A percentile compares a stretch with the other conserved stretches of the same genome.
Evolutionary conservation across 2,113 vertebrate genomes (phyloP).

Genomic region (Cercopithecus mona): DNA sequence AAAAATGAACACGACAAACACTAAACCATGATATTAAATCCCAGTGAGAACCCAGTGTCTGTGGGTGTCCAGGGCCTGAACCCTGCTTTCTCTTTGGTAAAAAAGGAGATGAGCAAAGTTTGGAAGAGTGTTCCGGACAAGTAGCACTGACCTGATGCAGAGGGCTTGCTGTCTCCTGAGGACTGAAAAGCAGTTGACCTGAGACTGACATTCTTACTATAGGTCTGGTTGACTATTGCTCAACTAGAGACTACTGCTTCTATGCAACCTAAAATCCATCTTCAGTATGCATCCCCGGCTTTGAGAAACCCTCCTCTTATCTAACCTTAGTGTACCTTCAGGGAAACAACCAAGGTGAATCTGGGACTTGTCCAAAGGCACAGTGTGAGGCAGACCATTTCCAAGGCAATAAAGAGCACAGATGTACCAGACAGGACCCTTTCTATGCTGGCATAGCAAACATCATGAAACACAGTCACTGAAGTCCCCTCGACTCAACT

Average conservation of each 20-base stretch:
- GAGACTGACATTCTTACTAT: background rate
- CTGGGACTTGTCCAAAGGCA: background rate
- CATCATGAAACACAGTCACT: background rate
- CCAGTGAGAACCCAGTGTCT: background rate
- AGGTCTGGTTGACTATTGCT: background rate
- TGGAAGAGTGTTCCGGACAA: background rate
- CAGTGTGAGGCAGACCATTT: background rate
- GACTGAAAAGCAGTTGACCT: background rate
- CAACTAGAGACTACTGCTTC: too few species aligned
- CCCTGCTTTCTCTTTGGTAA: background rate
- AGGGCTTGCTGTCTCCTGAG: background rate
- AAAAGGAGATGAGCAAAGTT: background rate
- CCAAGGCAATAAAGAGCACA: background rate
- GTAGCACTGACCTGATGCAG: background rate
- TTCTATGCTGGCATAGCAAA: background rate
- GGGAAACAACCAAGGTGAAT: background rate
- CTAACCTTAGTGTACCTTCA: background rate
- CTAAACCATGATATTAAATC: background rate
- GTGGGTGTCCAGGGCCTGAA: background rate
- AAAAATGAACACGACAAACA: background rate
- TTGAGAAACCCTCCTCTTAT: background rate
- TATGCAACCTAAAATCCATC: background rate
- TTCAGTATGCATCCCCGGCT: background rate
- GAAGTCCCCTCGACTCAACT: background rate
- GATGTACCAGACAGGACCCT: background rate